A percentile compares a stretch with the other conserved stretches of the same genome.
Evolutionary conservation across 2,797 vertebrate genomes (phyloP).

Genomic region (Silurus lanzhouensis): DNA sequence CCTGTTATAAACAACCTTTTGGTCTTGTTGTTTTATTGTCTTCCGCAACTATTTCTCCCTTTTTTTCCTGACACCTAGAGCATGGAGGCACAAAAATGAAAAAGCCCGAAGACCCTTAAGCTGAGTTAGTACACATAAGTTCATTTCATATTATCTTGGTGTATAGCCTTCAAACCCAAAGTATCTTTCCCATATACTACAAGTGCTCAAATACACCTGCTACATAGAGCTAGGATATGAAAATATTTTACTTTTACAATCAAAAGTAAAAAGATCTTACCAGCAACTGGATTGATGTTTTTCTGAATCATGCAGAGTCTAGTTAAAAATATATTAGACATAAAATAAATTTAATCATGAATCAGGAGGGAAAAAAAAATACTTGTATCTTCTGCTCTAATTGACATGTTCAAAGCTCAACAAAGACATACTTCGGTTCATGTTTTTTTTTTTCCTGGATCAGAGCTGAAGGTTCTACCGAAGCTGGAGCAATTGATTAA

Average conservation of each 20-base stretch:
- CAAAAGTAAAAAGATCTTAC: not conserved
- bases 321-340: not conserved
- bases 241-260: not conserved
- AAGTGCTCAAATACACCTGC: not conserved
- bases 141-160: conserved; percentile 22
- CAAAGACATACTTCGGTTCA: not conserved
- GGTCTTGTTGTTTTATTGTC: conserved; percentile 46
- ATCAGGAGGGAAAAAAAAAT: too few relatives aligned
- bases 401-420: conserved; percentile 1
- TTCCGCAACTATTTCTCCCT: conserved; percentile 13
- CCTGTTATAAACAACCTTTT: conserved; percentile 42
- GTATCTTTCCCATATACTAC: conserved; percentile 8
- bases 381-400: not conserved
- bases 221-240: not conserved
- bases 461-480: not conserved
- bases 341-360: not conserved
- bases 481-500: conserved; percentile 53
- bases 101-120: not conserved
- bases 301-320: not conserved
- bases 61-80: conserved; percentile 7
- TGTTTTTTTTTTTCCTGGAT: conserved; percentile 11
- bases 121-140: not conserved
- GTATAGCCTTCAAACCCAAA: conserved; percentile 15
- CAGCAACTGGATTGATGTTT: not conserved
- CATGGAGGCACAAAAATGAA: conserved; percentile 8